Conservation (phyloP, 2,888 invertebrate species). For the Nemoura dubitans region DNA sequence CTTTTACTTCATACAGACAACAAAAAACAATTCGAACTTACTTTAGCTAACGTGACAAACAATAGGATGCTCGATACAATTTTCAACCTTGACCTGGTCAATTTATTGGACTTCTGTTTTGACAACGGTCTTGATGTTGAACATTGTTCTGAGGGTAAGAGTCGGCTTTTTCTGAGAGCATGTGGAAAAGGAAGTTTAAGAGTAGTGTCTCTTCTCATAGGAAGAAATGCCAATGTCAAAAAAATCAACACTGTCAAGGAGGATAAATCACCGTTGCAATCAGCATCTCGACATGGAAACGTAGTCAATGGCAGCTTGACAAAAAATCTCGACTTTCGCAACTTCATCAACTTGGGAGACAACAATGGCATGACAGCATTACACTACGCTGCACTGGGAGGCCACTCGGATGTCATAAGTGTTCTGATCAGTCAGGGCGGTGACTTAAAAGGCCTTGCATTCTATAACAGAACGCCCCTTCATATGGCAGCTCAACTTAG, state of each 20-base stretch:
- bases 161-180: background rate
- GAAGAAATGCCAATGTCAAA: background rate
- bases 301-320: background rate
- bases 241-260: background rate
- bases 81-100: background rate
- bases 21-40: background rate
- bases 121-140: background rate
- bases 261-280: background rate
- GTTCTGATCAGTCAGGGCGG: slow-evolving; percentile 35
- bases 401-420: slow-evolving; percentile 26
- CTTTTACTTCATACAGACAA: slow-evolving; percentile 19
- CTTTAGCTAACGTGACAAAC: background rate
- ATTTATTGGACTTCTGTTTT: background rate
- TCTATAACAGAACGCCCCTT: background rate
- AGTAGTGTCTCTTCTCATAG: background rate
- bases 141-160: background rate
- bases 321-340: background rate
- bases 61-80: background rate
- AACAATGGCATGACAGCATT: background rate
- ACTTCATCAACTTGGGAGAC: background rate
- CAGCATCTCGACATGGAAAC: background rate
- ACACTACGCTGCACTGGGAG: slow-evolving; percentile 32
- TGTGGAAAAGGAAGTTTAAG: background rate
- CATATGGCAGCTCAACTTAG: background rate
- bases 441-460: background rate